Evolutionary conservation across 1,140 invertebrate genomes (phyloP).

Genomic region (Acromyrmex charruanus): DNA sequence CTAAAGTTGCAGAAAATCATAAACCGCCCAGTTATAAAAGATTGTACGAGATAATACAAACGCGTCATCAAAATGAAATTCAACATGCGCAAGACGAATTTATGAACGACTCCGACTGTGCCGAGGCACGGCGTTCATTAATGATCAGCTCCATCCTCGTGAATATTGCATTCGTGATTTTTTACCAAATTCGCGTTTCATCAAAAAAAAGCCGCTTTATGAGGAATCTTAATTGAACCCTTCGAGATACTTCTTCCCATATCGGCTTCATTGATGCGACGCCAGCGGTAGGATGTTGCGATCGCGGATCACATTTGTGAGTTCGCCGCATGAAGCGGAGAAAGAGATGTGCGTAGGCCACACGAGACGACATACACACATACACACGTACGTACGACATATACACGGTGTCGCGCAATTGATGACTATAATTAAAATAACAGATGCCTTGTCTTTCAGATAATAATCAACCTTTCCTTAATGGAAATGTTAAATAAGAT

Average conservation of each 20-base stretch:
- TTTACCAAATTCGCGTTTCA: slow-evolving; percentile 26
- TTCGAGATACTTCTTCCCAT: background rate
- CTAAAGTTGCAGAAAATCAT: background rate
- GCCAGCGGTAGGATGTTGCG: background rate
- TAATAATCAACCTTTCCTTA: background rate
- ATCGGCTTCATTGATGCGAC: slow-evolving; percentile 65
- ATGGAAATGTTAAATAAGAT: background rate
- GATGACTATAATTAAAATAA: background rate
- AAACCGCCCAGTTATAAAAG: background rate
- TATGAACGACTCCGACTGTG: slow-evolving; percentile 5
- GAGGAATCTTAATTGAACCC: slow-evolving; percentile 55
- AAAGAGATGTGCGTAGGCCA: background rate
- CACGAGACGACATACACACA: background rate
- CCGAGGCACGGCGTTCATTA: background rate
- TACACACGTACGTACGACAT: no score
- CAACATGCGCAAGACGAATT: slow-evolving; percentile 28
- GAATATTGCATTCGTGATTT: slow-evolving; percentile 18
- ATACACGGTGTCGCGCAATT: slow-evolving; percentile 1
- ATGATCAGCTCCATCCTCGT: background rate
- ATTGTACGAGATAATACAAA: background rate
- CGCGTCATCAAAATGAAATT: slow-evolving; percentile 19
- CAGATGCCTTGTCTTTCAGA: background rate
- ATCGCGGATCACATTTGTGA: slow-evolving; percentile 34
- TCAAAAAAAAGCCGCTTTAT: slow-evolving; percentile 23
- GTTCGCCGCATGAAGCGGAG: background rate